Conservation (phyloP, 2,797 vertebrate species). For the Darevskia mixta region DNA sequence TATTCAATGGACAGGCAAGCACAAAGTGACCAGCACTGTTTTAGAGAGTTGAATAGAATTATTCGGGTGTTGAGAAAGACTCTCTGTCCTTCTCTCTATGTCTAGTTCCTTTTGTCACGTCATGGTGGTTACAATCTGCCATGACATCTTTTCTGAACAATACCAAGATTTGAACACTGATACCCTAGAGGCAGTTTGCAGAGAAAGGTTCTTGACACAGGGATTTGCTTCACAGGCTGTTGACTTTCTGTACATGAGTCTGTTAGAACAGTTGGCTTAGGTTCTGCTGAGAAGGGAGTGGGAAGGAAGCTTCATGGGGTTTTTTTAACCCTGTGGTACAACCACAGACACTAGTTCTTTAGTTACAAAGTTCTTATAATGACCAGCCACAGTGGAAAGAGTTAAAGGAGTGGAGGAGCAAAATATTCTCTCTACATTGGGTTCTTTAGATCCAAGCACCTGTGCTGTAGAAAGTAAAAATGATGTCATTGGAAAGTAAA, state of each 20-base stretch:
- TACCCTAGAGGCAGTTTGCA: background rate
- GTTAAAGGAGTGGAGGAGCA: background rate
- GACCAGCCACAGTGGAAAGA: background rate
- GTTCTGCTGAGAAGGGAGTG: slow-evolving; percentile 4
- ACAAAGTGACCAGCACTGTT: background rate
- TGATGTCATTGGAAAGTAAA: background rate
- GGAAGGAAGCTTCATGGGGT: slow-evolving; percentile 21
- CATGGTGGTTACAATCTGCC: background rate
- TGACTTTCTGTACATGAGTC: slow-evolving; percentile 42
- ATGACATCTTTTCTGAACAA: background rate
- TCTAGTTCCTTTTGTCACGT: background rate
- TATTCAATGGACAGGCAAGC: background rate
- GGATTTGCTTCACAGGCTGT: slow-evolving; percentile 44
- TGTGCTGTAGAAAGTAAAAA: background rate
- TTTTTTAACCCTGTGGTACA: slow-evolving; percentile 25
- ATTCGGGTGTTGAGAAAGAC: background rate
- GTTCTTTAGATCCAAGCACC: background rate
- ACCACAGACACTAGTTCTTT: no score
- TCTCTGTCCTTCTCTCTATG: background rate
- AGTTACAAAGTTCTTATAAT: background rate
- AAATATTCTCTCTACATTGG: background rate
- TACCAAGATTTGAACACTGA: background rate
- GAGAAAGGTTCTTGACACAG: slow-evolving; percentile 14
- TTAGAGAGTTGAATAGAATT: background rate
- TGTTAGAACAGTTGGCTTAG: slow-evolving; percentile 21